These are phyloP conservation scores for Allophyes oxyacanthae DNA, from an alignment of 2,888 invertebrate genomes.

Conservation along the genomic window DNA sequence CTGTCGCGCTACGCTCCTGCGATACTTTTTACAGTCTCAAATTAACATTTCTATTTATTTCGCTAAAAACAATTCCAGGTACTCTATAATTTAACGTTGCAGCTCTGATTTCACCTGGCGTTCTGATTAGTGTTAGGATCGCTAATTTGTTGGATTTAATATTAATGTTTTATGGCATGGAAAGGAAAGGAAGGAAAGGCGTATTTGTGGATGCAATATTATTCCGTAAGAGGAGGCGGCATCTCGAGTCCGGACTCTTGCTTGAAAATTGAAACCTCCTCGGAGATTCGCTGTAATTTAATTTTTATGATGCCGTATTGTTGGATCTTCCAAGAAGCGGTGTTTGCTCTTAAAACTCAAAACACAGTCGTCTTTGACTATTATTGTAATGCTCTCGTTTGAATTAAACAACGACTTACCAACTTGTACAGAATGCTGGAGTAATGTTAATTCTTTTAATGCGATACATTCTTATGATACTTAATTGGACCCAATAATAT, in stretches of 20 bases:
- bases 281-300: constrained; percentile 81
- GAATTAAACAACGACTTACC: constrained; percentile 46
- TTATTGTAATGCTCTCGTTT: constrained; percentile 52
- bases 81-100: constrained; percentile 41
- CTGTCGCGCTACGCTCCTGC: constrained; percentile 71
- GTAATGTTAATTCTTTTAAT: constrained; percentile 37
- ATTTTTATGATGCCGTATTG: constrained; percentile 84
- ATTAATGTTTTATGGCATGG: constrained; percentile 23
- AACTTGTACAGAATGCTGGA: constrained; percentile 18
- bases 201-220: constrained; percentile 70
- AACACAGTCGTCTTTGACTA: constrained; percentile 60
- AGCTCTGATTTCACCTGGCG: constrained; percentile 32
- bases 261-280: constrained; percentile 82
- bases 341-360: constrained; percentile 76
- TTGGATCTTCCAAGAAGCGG: constrained; percentile 73
- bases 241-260: constrained; percentile 72
- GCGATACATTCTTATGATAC: constrained; percentile 46
- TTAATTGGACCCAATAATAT: constrained; percentile 49
- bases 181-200: constrained; percentile 29
- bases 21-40: constrained; percentile 77
- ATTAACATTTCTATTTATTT: constrained; percentile 72
- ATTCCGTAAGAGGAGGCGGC: constrained; percentile 73
- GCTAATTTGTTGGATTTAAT: constrained; percentile 37
- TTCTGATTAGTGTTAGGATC: constrained; percentile 30
- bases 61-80: constrained; percentile 52